Base-by-base conservation (phyloP, 2,888 invertebrate species). In the Parnassius apollo region DNA sequence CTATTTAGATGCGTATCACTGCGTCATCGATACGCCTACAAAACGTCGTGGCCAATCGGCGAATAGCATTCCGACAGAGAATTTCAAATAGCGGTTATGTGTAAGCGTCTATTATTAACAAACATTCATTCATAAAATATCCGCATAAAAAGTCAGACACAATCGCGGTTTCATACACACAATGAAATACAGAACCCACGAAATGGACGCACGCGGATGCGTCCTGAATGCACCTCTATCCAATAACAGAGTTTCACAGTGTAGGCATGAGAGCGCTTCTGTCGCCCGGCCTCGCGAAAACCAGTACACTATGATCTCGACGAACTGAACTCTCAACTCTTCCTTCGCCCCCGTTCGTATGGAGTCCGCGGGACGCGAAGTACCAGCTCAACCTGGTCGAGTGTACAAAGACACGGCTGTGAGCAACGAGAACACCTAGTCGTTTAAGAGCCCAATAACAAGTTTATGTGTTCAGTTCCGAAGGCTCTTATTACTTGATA, bases 171-270 rank as follows among this genome's bases (percentile, higher is more conserved):
- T 88, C 86, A 89, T 80, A 82, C 83, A 83, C 83, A 91, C 88
- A 88, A 89, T 86, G 88, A 87, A 79, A 78, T 75, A 83, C 83
- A 79, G 80, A 85, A 78, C 80, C 77, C 72, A 80, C 83, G 73
- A 76, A 81, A 85, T 80, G 77, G 82, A 76, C 67, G 77, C 66
- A 49, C 49, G 13, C 9, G 49, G 49, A 69, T 59, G 61, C 60
- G 75, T 71, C 75, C 81, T 86, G 81, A 88, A 88, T 84, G 85
- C 76, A 77, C 70, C 79, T 80, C 87, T 89, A 87, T 89, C 86
- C 83, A 80, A 85, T 84, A 88, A 88, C 88, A 90, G 87, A 82
- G 86, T 83, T 81, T 44, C 87, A 86, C 80, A 90, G 89, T 85
- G 81, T 81, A 81, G 80, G 80, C 78, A 88, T 84, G 86, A 87